phyloP scores from a whole-genome alignment of 2,797 vertebrate species.

The Poeciliopsis paucimaculata region DNA sequence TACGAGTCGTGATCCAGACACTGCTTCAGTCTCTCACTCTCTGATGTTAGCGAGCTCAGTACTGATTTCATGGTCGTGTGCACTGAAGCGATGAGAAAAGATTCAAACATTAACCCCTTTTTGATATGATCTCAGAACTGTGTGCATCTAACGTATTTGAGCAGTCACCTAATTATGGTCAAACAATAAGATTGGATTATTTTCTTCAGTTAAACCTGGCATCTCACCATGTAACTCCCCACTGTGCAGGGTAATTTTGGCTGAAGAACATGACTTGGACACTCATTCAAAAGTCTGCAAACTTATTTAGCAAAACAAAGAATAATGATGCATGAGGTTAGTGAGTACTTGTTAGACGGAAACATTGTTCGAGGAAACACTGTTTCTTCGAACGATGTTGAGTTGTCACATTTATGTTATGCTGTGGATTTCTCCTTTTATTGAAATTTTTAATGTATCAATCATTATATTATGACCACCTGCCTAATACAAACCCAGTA shows the following conservation, averaged over 20 bases:
- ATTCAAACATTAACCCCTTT: conserved; percentile 5
- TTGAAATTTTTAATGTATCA: background rate
- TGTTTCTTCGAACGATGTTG: background rate
- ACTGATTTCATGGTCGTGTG: conserved; percentile 90
- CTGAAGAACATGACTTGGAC: background rate
- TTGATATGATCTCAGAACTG: conserved; percentile 7
- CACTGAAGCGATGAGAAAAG: conserved; percentile 79
- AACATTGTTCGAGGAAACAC: no score
- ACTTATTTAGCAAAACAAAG: background rate
- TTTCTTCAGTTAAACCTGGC: background rate
- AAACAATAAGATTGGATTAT: conserved; percentile 13
- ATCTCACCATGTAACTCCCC: background rate
- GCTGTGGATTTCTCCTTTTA: background rate
- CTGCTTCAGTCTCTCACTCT: conserved; percentile 90
- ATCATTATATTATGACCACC: background rate
- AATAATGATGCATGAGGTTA: background rate
- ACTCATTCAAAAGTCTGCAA: background rate
- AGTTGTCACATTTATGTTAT: background rate
- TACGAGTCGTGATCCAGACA: conserved; percentile 85
- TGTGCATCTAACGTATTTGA: background rate
- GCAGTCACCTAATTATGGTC: background rate
- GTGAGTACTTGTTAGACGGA: background rate
- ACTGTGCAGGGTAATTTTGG: background rate
- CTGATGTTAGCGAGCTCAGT: conserved; percentile 86
- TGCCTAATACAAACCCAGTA: no score